Base-by-base conservation (phyloP, 2,113 vertebrate genomes). In the Fulica atra region DNA sequence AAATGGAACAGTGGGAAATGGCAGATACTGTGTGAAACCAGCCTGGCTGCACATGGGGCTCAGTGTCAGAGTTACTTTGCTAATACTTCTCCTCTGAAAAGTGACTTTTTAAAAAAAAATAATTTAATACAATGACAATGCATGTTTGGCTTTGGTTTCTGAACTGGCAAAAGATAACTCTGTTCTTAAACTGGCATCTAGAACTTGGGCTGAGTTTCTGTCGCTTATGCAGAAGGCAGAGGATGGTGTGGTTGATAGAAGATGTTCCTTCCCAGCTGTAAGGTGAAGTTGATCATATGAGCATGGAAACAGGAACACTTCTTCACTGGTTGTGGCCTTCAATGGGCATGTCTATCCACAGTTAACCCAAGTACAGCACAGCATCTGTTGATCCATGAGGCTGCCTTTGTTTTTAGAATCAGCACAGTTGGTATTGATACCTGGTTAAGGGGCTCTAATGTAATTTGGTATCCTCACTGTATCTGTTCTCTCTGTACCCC, bases 371-470 rank as follows among this genome's bases (percentile, higher is more conserved):
- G 56, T 44, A 51, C 51, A 54, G 26, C 13, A 70, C 42, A 77
- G 31, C 20, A 21, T 48, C 56, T 72, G 35, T 38, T 72, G 63
- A 80, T 79, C 11, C 36, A 38, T 17, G 36, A 81, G 57, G 9
- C 36, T 81, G 28, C 10, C 14, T 79, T 86, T 81, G 23, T 40
- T 29, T 85, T 72, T 80, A 77, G 33, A 91, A 65, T 50, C 17
- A 13, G 54, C 38, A 50, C 0, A 0, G 5, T 23, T 74, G 73
- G 54, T 35, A 38, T 56, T 74, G 64, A 46, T 68, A 42, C 8
- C 5, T 20, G 17, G 40, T 42, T 20, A 51, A 13, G 42, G 72
- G 81, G 35, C 48, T 88, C 36, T 42, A 23, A 44, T 23, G 25
- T 83, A 7, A 29, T 70, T 83, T 81, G 68, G 36, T 78, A 20